Percentiles rank a stretch among this genome's conserved stretches.
phyloP scores from a whole-genome alignment of 2,113 vertebrate genomes.

The Nanorana parkeri region DNA sequence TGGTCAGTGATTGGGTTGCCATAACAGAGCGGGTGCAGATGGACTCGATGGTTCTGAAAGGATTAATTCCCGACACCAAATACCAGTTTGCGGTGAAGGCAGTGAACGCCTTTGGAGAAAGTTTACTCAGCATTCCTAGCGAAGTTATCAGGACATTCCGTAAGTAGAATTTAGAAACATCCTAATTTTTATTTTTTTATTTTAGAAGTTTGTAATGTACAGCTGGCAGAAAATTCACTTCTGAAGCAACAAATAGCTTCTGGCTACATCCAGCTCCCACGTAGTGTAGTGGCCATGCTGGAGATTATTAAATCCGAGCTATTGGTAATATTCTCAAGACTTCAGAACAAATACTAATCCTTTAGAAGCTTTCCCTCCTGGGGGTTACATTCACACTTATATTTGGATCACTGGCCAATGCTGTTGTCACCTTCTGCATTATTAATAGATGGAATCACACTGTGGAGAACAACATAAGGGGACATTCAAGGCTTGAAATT shows the following conservation, averaged over 20 bases:
- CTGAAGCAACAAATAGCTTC: background rate
- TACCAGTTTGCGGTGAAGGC: conserved; percentile 91
- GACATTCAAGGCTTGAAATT: background rate
- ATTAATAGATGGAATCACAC: conserved; percentile 51
- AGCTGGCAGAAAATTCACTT: background rate
- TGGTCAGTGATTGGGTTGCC: conserved; percentile 87
- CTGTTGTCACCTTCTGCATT: conserved; percentile 53
- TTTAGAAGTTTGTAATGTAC: background rate
- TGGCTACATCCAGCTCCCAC: background rate
- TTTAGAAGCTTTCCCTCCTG: background rate
- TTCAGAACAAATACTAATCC: conserved; percentile 23
- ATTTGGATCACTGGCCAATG: conserved; percentile 55
- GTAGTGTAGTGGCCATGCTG: conserved; percentile 25
- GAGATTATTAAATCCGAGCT: conserved; percentile 54
- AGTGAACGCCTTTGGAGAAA: conserved; percentile 80
- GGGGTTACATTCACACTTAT: conserved; percentile 60
- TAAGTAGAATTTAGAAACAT: conserved; percentile 70
- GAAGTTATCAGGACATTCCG: conserved; percentile 77
- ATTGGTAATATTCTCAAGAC: conserved; percentile 28
- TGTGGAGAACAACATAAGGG: background rate
- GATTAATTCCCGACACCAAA: conserved; percentile 82
- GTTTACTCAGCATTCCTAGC: conserved; percentile 81
- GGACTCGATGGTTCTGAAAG: conserved; percentile 92
- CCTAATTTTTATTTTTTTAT: no score
- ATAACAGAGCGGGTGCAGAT: conserved; percentile 88